Base-by-base conservation (phyloP, 2,797 vertebrate species). In the Phrynocephalus guinanensis region DNA sequence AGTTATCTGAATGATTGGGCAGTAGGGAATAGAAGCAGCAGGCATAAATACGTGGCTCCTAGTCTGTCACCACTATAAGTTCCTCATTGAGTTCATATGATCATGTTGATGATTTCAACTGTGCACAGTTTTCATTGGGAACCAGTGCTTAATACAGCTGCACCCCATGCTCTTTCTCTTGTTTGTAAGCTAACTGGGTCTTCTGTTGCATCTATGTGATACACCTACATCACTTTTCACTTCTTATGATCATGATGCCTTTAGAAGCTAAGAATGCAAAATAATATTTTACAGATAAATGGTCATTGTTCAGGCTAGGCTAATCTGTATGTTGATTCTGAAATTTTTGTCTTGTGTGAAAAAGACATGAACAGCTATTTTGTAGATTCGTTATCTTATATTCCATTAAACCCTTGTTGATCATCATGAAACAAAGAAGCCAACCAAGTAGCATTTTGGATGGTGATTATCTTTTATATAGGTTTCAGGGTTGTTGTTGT, bases 31-130 rank as follows among this genome's bases (percentile, higher is more conserved):
- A 88, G 1, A 30, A 81, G 6, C 5, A 15, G 1, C 16, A 20
- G 1, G 1, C 30, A 84, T 90, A 6, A 52, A 81, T 13, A 26
- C 7, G 7, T 13, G 6, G 78, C 18, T 63, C 60, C 16, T 63
- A 18, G 60, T 63, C 6, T 60, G 82, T 3, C n/a, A 0, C 18
- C 9, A 73, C 0, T 63, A 22, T 63, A 22, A 44, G 16, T 80
- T 73, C 1, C 72, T 48, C 28, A n/a, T 0, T 38, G 26, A 77
- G 67, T 66, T 50, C 30, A 0, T 2, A 7, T 84, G 28, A 28
- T 20, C 30, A 18, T 13, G 48, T 4, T 8, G 6, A 52, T 24
- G 9, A 86, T 50, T 11, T 33, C 20, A 33, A 9, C 2, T 60
- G 30, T 56, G 22, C 15, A 26, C 24, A 28, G 38, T 7, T 18